A percentile compares a stretch with the other conserved stretches of the same genome.
Evolutionary conservation across 2,797 vertebrate species (phyloP).

Genomic region (Amblyraja radiata): DNA sequence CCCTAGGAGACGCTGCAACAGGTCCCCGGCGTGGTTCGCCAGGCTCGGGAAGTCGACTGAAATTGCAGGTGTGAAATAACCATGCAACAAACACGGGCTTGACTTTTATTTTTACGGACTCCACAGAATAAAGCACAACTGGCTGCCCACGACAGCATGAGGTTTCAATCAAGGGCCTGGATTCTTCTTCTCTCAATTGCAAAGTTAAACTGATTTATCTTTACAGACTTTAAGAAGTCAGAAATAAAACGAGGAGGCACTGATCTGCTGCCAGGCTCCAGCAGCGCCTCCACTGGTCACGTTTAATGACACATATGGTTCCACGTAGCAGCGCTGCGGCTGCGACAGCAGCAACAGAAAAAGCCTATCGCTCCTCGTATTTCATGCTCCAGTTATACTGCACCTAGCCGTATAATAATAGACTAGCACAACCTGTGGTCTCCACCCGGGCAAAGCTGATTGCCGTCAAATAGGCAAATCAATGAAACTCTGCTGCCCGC

Average conservation of each 20-base stretch:
- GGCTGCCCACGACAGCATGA: conserved; percentile 59
- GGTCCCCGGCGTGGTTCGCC: not conserved
- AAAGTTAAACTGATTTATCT: conserved; percentile 38
- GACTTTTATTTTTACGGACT: not conserved
- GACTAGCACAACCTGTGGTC: not conserved
- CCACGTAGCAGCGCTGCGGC: not conserved
- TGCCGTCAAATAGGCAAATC: not conserved
- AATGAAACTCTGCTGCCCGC: not conserved
- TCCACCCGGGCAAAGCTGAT: not conserved
- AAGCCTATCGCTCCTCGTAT: not conserved
- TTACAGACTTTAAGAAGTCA: conserved; percentile 18
- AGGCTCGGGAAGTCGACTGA: not conserved
- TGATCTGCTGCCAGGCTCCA: not conserved
- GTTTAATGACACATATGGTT: conserved; percentile 15
- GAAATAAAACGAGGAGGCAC: not conserved
- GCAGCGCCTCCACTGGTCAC: conserved; percentile 17
- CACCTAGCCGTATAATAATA: not conserved
- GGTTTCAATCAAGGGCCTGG: conserved; percentile 82
- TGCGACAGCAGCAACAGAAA: no score
- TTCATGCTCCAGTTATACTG: not conserved
- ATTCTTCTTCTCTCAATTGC: conserved; percentile 54
- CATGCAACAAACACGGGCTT: not conserved
- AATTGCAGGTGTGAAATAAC: conserved; percentile 29
- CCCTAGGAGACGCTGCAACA: not conserved
- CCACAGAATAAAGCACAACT: not conserved